These are phyloP conservation scores for Harpegnathos saltator DNA, from an alignment of 1,140 invertebrate species.

Conservation along the genomic window DNA sequence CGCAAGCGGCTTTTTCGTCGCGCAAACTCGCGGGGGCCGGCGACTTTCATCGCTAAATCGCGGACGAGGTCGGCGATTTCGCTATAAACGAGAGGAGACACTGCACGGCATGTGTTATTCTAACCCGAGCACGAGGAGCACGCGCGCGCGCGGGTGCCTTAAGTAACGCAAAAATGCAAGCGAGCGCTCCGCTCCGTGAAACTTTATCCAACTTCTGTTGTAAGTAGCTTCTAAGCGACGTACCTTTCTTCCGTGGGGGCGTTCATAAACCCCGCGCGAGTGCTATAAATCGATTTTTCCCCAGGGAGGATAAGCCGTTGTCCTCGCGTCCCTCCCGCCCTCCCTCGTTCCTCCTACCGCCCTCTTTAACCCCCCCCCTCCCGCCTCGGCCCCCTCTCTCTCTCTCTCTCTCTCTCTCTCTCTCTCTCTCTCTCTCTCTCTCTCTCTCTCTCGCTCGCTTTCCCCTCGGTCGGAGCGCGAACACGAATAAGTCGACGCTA, in stretches of 20 bases:
- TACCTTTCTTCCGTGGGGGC: slow-evolving; percentile 41
- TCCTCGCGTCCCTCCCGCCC: neutral
- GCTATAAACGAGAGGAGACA: neutral
- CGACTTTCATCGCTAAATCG: slow-evolving; percentile 26
- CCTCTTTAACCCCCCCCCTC: no score
- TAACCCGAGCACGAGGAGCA: slow-evolving; percentile 23
- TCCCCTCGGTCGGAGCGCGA: neutral
- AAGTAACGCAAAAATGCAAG: slow-evolving; percentile 53
- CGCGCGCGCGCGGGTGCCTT: slow-evolving; percentile 34
- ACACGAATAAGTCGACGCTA: slow-evolving; percentile 36
- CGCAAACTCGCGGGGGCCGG: no score
- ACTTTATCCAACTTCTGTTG: slow-evolving; percentile 61
- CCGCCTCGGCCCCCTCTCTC: no score
- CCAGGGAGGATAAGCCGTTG: slow-evolving; percentile 13
- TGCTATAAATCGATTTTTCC: slow-evolving; percentile 67
- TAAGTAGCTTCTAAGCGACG: slow-evolving; percentile 57
- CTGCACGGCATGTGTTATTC: slow-evolving; percentile 32
- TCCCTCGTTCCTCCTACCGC: neutral
- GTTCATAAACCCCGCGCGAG: slow-evolving; percentile 54
- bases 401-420: neutral
- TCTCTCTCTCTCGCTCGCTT: neutral
- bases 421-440: neutral
- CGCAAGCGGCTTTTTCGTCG: no score
- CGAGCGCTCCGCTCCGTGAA: slow-evolving; percentile 52
- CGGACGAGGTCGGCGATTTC: slow-evolving; percentile 41